Evolutionary conservation across 2,797 vertebrate species (phyloP).

Genomic region (Monodelphis domestica): DNA sequence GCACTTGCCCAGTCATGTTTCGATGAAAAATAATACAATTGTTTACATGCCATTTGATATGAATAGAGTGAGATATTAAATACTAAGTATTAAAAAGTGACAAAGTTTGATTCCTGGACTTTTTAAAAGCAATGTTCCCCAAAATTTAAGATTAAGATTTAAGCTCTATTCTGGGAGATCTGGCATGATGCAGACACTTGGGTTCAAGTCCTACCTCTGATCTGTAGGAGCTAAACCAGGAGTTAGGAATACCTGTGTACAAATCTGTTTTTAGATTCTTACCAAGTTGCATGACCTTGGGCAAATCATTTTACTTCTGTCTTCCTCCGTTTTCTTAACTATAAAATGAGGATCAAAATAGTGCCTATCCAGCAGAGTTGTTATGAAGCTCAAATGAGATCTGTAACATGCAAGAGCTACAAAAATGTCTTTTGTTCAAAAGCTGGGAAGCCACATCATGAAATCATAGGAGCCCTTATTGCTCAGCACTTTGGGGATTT

Average conservation of each 20-base stretch:
- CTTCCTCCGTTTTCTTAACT: background rate
- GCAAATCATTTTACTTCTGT: background rate
- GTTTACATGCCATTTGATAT: background rate
- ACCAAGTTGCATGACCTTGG: background rate
- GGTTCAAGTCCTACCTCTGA: background rate
- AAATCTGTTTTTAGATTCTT: background rate
- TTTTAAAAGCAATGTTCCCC: background rate
- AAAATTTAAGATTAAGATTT: background rate
- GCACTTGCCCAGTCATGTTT: background rate
- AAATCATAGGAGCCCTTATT: background rate
- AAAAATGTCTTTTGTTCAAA: background rate
- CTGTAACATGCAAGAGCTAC: background rate
- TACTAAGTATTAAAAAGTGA: background rate
- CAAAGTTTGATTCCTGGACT: background rate
- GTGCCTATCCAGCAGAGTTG: background rate
- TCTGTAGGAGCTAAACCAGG: background rate
- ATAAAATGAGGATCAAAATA: background rate
- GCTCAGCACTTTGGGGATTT: background rate
- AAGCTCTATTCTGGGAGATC: background rate
- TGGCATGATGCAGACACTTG: background rate
- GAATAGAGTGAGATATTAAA: background rate
- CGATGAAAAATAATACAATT: background rate
- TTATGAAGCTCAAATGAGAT: no score
- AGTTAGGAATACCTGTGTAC: background rate
- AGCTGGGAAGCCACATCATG: background rate